phyloP scores from a whole-genome alignment of 2,888 invertebrate species.

The Papilio gigon region DNA sequence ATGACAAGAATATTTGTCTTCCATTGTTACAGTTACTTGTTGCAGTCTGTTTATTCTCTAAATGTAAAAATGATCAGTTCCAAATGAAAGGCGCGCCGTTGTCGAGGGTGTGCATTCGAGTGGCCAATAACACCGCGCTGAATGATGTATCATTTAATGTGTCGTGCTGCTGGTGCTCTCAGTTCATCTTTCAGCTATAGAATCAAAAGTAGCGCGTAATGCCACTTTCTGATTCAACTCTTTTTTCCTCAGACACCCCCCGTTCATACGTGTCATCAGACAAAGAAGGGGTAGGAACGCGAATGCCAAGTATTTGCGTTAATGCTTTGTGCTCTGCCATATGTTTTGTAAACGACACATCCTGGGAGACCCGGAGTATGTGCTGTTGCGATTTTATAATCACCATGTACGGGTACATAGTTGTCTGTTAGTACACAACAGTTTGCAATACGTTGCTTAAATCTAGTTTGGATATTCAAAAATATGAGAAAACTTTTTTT shows the following conservation, averaged over 20 bases:
- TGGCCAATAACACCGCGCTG: conserved; percentile 18
- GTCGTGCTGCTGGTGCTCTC: conserved; percentile 26
- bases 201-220: conserved; percentile 39
- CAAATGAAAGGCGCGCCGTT: not conserved
- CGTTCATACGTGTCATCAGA: conserved; percentile 40
- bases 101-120: conserved; percentile 8
- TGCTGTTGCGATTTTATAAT: conserved; percentile 27
- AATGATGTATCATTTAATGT: conserved; percentile 29
- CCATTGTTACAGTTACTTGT: too few relatives aligned
- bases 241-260: conserved; percentile 38
- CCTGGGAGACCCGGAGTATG: conserved; percentile 23
- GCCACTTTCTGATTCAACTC: conserved; percentile 41
- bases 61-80: not conserved
- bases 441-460: not conserved
- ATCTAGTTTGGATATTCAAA: not conserved
- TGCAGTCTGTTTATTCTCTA: too few relatives aligned
- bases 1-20: not conserved
- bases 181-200: conserved; percentile 16
- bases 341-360: conserved; percentile 38
- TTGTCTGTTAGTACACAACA: not conserved
- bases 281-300: conserved; percentile 41
- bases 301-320: conserved; percentile 40
- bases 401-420: conserved; percentile 15
- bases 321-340: conserved; percentile 40
- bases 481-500: too few relatives aligned